These are phyloP conservation scores for Perodicticus potto DNA, from an alignment of 2,797 vertebrate genomes.

Conservation along the genomic window DNA sequence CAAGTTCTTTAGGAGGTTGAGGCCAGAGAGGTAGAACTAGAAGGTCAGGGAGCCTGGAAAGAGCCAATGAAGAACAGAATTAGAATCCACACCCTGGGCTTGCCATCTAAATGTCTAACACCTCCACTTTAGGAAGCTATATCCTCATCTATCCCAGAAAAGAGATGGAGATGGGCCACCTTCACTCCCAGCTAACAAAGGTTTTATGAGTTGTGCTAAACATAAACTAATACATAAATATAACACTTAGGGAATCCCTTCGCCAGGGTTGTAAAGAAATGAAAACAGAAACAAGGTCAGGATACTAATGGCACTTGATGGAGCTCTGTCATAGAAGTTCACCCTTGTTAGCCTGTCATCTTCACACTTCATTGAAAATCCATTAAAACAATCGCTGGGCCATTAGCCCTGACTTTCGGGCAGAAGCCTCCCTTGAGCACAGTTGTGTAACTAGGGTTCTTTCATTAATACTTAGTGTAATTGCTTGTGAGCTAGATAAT, in stretches of 20 bases:
- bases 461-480: constrained; percentile 72
- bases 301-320: not conserved
- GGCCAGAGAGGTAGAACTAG: not conserved
- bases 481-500: constrained; percentile 52
- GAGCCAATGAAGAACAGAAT: not conserved
- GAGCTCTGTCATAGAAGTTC: not conserved
- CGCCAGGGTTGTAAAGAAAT: constrained; percentile 4
- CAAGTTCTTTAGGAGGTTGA: not conserved
- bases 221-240: constrained; percentile 26
- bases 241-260: not conserved
- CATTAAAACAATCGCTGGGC: constrained; percentile 76
- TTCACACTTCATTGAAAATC: constrained; percentile 79
- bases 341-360: constrained; percentile 36
- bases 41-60: not conserved
- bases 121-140: not conserved
- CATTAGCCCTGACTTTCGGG: constrained; percentile 74
- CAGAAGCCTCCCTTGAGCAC: constrained; percentile 70
- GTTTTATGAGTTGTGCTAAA: not conserved
- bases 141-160: not conserved
- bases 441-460: constrained; percentile 51
- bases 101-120: not conserved
- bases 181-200: not conserved
- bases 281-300: constrained; percentile 38
- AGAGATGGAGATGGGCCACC: not conserved
- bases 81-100: not conserved